Percentiles rank a stretch among this genome's conserved stretches.
These are phyloP conservation scores for Cetonia aurata DNA, from an alignment of 2,888 invertebrate genomes.

Conservation along the genomic window DNA sequence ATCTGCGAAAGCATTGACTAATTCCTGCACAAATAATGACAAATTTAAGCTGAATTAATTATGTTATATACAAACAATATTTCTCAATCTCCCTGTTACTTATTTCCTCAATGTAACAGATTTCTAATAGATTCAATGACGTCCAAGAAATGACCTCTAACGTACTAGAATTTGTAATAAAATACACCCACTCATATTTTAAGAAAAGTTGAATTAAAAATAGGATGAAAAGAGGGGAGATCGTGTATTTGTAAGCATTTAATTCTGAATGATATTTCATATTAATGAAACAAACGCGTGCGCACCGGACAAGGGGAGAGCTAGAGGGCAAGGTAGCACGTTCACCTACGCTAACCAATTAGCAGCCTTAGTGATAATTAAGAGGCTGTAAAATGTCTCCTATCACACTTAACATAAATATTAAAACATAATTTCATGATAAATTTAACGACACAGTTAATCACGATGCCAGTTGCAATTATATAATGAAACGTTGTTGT, in stretches of 20 bases:
- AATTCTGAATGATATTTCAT: conserved; percentile 53
- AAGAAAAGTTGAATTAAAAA: conserved; percentile 45
- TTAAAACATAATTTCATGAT: no score
- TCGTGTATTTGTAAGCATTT: conserved; percentile 50
- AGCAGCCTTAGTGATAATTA: conserved; percentile 11
- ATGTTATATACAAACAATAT: conserved; percentile 15
- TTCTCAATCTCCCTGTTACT: conserved; percentile 20
- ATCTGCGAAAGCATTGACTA: neutral
- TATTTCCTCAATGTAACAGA: conserved; percentile 17
- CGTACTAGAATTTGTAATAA: conserved; percentile 51
- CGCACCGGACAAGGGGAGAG: conserved; percentile 48
- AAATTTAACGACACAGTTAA: no score
- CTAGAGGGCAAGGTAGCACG: conserved; percentile 41
- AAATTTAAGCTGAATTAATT: neutral
- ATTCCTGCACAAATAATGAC: neutral
- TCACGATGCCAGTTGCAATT: no score
- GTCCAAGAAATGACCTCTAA: conserved; percentile 48
- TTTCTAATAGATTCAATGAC: conserved; percentile 46
- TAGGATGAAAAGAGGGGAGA: conserved; percentile 33
- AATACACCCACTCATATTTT: conserved; percentile 51
- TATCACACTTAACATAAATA: no score
- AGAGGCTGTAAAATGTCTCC: no score
- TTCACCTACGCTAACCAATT: conserved; percentile 47
- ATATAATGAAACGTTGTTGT: no score
- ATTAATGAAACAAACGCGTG: conserved; percentile 53